Evolutionary conservation across 2,113 vertebrate species (phyloP), one percentile per base, ranked within the genome.

Genomic region (Paracanthobrama guichenoti): DNA sequence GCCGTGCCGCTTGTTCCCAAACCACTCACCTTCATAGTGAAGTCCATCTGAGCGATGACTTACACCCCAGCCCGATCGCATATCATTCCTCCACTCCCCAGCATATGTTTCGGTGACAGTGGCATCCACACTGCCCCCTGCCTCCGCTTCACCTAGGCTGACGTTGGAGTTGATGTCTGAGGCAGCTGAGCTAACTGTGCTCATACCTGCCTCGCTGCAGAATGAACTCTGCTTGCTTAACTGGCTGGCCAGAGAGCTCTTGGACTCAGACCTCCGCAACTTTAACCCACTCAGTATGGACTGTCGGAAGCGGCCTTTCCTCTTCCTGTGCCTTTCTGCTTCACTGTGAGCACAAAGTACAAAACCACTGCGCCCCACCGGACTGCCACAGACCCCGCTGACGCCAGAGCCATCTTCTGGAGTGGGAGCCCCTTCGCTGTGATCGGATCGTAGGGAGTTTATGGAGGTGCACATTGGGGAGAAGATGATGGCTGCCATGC

Each of bases 191-290:
- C 97, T 98, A 84, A 98, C 96, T 0, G 97, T 98, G 93, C 97
- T 99, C 97, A 98, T 96, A 84, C 97, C 98, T 0, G 97, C 97
- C 93, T 99, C 98, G 71, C 97, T 99, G 88, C 98, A 98, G 94
- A 99, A 99, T 3, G 97, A 98, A 94, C 98, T 99, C 94, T 99
- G 98, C 91, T 99, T 99, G 96, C 98, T 99, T 88, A 98, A 94
- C 91, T 99, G 98, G 92, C 97, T 98, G 87, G 98, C 97, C 92
- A 99, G 89, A 10, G 97, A 99, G 90, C 97, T 99, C 91, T 98
- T 99, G 89, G 98, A 99, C 90, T 98, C 97, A 0, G 97, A 99
- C 87, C 97, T 97, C 14, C 98, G 96, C 82, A 99, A 94, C 92
- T 97, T 98, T 90, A 99, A 95, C 59, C 97, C 97, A 1, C 97